phyloP scores from a whole-genome alignment of 2,113 vertebrate species.

The Cariama cristata region DNA sequence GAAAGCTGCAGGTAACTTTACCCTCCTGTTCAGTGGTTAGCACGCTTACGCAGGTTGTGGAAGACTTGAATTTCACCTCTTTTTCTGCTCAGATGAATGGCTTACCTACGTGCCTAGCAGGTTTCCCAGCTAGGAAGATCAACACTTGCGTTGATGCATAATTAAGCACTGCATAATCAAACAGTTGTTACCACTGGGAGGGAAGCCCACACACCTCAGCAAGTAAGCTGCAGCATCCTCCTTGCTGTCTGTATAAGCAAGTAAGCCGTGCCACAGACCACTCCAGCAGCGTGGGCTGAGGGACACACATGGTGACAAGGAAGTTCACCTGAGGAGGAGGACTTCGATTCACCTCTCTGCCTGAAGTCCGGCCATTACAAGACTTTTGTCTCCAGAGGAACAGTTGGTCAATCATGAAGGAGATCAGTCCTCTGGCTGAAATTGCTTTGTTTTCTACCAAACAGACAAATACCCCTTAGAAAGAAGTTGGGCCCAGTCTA shows the following conservation, averaged over 20 bases:
- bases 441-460: not conserved
- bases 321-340: not conserved
- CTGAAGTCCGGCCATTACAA: not conserved
- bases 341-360: not conserved
- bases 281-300: not conserved
- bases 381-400: not conserved
- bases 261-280: accelerated
- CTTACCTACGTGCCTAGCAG: not conserved
- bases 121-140: not conserved
- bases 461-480: not conserved
- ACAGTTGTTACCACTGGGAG: not conserved
- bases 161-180: not conserved
- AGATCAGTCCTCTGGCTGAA: not conserved
- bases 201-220: not conserved
- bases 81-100: not conserved
- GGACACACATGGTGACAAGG: accelerated
- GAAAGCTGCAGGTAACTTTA: not conserved
- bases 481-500: not conserved
- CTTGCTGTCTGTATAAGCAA: not conserved
- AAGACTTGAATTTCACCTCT: not conserved
- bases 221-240: not conserved
- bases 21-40: not conserved
- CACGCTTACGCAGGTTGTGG: accelerated
- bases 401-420: not conserved
- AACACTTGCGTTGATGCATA: not conserved